phyloP scores from a whole-genome alignment of 2,797 vertebrate species.

The Coregonus sp. region DNA sequence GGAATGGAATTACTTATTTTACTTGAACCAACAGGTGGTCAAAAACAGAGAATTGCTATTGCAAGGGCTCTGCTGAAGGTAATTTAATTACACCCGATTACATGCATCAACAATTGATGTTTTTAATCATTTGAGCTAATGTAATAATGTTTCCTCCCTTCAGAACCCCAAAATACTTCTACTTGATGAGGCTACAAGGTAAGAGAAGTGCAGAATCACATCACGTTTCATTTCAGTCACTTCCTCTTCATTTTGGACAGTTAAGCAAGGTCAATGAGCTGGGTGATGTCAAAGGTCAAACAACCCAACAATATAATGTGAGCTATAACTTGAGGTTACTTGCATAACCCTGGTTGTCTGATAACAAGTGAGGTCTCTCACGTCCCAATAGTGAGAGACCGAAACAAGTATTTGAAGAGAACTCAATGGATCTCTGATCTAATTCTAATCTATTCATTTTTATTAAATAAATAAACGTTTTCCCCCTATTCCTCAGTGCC shows the following conservation, averaged over 20 bases:
- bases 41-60: conserved; percentile 97
- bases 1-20: not conserved
- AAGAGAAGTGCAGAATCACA: conserved; percentile 38
- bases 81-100: conserved; percentile 18
- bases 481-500: conserved; percentile 74
- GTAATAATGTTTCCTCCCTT: conserved; percentile 37
- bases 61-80: conserved; percentile 96
- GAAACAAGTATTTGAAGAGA: too few relatives aligned
- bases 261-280: not conserved
- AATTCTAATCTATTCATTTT: not conserved
- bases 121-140: not conserved
- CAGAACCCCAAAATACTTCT: conserved; percentile 97
- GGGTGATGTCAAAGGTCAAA: not conserved
- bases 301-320: not conserved
- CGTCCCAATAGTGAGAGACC: too few relatives aligned
- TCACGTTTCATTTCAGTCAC: not conserved
- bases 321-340: too few relatives aligned
- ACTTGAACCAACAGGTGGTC: conserved; percentile 81
- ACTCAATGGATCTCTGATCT: too few relatives aligned
- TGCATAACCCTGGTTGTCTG: too few relatives aligned
- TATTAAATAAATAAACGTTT: not conserved
- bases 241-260: not conserved
- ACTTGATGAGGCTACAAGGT: conserved; percentile 98
- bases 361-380: too few relatives aligned
- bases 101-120: not conserved